Conservation (phyloP, 2,113 vertebrate genomes). For the Chlamydotis undulata region DNA sequence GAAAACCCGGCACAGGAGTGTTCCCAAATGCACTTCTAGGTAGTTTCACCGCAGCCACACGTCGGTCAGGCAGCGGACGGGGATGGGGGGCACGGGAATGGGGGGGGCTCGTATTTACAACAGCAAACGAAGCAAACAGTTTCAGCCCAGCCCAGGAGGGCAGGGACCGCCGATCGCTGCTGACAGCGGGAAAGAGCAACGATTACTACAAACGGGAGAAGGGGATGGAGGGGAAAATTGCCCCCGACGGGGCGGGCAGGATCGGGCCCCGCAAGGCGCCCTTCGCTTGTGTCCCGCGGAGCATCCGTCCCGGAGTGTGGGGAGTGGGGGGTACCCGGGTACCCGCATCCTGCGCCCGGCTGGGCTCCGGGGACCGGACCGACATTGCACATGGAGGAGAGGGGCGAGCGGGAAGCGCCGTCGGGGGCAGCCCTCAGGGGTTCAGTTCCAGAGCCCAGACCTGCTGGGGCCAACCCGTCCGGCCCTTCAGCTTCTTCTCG, state of each 20-base stretch:
- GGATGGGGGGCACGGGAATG: neutral
- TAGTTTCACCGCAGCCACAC: conserved; percentile 80
- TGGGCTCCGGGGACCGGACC: neutral
- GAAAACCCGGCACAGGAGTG: conserved; percentile 72
- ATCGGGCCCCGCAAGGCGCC: neutral
- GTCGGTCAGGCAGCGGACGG: conserved; percentile 14
- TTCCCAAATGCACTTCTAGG: conserved; percentile 73
- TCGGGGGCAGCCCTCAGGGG: conserved; percentile 77
- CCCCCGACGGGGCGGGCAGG: neutral
- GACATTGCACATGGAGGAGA: conserved; percentile 41
- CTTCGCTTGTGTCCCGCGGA: neutral
- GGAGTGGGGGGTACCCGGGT: neutral
- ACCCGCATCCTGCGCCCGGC: neutral
- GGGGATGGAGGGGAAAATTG: neutral
- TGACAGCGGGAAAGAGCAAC: neutral
- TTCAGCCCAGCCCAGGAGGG: conserved; percentile 24
- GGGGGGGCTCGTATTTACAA: conserved; percentile 54
- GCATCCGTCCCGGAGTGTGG: neutral
- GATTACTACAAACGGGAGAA: neutral
- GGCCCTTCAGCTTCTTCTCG: conserved; percentile 91
- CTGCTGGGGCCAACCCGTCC: conserved; percentile 98
- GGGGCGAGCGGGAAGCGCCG: neutral
- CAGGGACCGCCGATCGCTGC: conserved; percentile 10
- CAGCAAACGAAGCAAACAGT: neutral
- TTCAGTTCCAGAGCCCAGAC: conserved; percentile 97